phyloP scores from a whole-genome alignment of 2,888 invertebrate genomes.

The Temnothorax unifasciatus region DNA sequence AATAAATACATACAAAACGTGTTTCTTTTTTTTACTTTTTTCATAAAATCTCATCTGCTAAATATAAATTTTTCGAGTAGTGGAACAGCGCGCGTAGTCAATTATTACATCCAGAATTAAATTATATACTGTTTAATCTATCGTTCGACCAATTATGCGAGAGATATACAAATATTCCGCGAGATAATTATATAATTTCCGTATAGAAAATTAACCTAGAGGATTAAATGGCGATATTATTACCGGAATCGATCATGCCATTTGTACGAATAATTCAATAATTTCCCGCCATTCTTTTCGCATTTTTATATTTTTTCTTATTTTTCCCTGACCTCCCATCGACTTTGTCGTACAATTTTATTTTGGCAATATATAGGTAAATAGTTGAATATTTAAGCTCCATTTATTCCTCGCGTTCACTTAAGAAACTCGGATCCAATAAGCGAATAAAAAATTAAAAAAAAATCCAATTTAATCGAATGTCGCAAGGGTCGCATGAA shows the following conservation, averaged over 20 bases:
- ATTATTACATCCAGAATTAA: constrained; percentile 37
- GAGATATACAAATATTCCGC: constrained; percentile 25
- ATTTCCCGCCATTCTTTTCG: neutral
- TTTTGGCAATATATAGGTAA: neutral
- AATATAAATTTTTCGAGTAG: neutral
- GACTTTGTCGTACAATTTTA: neutral
- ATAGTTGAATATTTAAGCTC: neutral
- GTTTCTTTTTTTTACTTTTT: neutral
- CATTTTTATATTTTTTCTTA: neutral
- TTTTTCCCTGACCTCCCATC: neutral
- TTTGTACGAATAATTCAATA: constrained; percentile 23
- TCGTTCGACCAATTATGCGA: constrained; percentile 26
- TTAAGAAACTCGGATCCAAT: neutral
- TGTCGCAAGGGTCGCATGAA: constrained; percentile 53
- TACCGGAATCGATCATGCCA: constrained; percentile 11
- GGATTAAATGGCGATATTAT: constrained; percentile 50
- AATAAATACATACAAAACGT: neutral
- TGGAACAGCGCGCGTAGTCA: neutral
- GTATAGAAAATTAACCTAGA: constrained; percentile 46
- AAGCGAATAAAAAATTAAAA: constrained; percentile 23
- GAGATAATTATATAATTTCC: constrained; percentile 42
- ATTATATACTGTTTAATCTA: constrained; percentile 45
- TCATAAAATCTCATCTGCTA: neutral
- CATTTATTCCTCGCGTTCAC: neutral
- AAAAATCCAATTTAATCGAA: constrained; percentile 59